A percentile compares a stretch with the other conserved stretches of the same genome.
Evolutionary conservation across 2,113 vertebrate genomes (phyloP).

Genomic region (Panurus biarmicus): DNA sequence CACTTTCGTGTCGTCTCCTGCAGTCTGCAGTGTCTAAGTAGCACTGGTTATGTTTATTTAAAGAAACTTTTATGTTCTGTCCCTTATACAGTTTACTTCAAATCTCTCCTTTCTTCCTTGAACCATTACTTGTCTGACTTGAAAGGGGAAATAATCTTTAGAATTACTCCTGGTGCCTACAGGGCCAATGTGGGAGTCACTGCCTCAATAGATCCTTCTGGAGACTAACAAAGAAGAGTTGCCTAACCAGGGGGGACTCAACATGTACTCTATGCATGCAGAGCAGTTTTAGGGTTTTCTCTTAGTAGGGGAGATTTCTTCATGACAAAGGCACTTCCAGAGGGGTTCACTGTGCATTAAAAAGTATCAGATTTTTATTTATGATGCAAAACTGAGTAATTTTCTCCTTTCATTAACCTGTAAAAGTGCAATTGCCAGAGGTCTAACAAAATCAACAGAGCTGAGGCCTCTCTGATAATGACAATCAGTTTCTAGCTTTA

Average conservation of each 20-base stretch:
- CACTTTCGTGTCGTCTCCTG: not conserved
- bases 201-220: not conserved
- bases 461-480: conserved; percentile 26
- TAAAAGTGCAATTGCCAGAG: not conserved
- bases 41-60: not conserved
- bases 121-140: not conserved
- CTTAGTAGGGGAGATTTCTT: not conserved
- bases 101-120: not conserved
- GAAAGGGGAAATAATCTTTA: not conserved
- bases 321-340: not conserved
- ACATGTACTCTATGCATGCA: not conserved
- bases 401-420: conserved; percentile 36
- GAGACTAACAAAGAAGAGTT: not conserved
- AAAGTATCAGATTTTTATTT: conserved; percentile 3
- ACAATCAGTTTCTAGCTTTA: conserved; percentile 42
- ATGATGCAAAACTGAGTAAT: not conserved
- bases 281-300: not conserved
- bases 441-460: conserved; percentile 33
- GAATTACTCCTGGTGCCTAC: not conserved
- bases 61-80: not conserved
- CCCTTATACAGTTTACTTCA: not conserved
- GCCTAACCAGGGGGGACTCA: not conserved
- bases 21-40: not conserved
- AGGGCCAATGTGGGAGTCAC: not conserved
- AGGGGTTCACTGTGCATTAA: not conserved